Base-by-base conservation (phyloP, 2,888 invertebrate species). In the Meiosimyza platycephala region DNA sequence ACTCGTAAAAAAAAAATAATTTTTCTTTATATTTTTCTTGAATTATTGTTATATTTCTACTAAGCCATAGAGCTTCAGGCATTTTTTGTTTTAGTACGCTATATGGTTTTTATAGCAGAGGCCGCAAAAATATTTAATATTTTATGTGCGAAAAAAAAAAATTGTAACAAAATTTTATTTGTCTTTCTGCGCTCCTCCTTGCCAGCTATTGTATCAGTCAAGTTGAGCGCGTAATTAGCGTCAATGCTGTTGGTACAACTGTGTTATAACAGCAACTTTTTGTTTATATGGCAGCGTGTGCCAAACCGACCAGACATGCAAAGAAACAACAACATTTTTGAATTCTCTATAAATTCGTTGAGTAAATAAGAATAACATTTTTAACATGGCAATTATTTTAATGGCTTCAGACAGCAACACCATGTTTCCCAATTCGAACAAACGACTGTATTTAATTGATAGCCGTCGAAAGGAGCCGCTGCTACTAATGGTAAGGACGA, bases 361-460 rank as follows among this genome's bases (percentile, higher is more conserved):
- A 65, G 47, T 51, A 68, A 68, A 68, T 50, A 68, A 55, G 50
- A 59, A 51, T 51, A 55, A 60, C 16, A 52, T 22, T 47, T 54
- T 71, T 54, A 75, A 54, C 68, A 74, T 40, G 9, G 69, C 74
- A 76, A 74, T 75, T 75, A 72, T 73, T 70, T 74, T 71, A 75
- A 75, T 75, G 70, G 72, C 72, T 63, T 72, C 69, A 72, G 69
- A 66, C 75, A 75, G 54, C 63, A 51, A 74, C 74, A 68, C 71
- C 69, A 71, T 51, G 70, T 52, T 55, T 22, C 55, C 18, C 16
- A 16, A 12, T 3, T 18, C 55, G 55, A 16, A 18, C n/a, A 11
- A 16, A 3, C 11, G 18, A 54, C 54, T 18, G n/a, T n/a, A n/a
- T 22, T 55, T 18, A 18, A 54, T 54, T 18, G n/a, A 18, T 18